Evolutionary conservation across 2,113 vertebrate genomes (phyloP).

Genomic region (Macaca fascicularis): DNA sequence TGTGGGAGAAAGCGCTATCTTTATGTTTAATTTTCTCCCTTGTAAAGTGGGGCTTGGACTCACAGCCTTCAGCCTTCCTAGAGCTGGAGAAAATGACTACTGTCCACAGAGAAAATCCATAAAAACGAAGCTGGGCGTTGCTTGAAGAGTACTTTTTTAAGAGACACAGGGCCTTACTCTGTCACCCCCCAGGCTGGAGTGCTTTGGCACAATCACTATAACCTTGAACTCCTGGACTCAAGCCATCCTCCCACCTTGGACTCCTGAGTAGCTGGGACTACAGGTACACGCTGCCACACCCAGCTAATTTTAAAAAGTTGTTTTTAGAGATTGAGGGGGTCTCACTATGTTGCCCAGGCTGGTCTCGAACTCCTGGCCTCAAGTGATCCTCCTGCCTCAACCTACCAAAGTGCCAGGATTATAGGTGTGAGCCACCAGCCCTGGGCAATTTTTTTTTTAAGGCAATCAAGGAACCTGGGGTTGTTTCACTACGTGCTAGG

Average conservation of each 20-base stretch:
- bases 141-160: background rate
- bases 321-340: no score
- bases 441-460: background rate
- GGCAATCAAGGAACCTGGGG: background rate
- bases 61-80: background rate
- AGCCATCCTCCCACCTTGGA: background rate
- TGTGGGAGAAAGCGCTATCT: background rate
- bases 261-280: background rate
- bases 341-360: background rate
- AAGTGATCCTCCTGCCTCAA: background rate
- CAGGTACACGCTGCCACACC: no score
- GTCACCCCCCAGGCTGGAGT: background rate
- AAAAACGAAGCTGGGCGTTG: background rate
- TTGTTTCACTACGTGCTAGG: background rate
- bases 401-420: background rate
- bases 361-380: background rate
- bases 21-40: background rate
- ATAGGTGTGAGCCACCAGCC: background rate
- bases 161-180: background rate
- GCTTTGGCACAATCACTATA: background rate
- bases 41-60: no score
- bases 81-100: background rate
- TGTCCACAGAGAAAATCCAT: background rate
- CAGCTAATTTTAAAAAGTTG: no score
- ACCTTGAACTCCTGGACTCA: background rate